Evolutionary conservation across 2,888 invertebrate genomes (phyloP), one percentile per base, ranked within the genome.

Genomic region (Caenorhabditis wallacei): DNA sequence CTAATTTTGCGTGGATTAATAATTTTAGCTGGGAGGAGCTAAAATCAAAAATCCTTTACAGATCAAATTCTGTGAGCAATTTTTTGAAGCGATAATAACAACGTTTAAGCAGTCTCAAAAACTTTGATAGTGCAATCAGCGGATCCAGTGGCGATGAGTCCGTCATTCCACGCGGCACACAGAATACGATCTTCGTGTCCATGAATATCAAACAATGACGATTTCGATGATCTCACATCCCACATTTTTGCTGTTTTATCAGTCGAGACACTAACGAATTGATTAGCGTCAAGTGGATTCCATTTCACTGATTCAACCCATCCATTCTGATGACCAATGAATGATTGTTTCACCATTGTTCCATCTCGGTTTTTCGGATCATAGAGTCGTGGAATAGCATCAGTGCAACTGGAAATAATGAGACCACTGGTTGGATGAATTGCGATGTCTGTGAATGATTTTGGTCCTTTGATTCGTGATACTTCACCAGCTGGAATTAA

Each of bases 301-400:
- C 98, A 98, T 85, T 94, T 94, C 0, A 98, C 96, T 0, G 95
- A 94, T 87, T 96, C 95, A 18, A 98, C 96, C 98, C 98, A 98
- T 43, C 96, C 95, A 66, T 84, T 92, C 93, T 98, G 98, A 0
- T 98, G 98, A 0, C 95, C 95, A 0, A 95, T 95, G 92, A 95
- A 98, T 1, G 95, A 95, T 13, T 95, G 94, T 93, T 97, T 97
- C 8, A 97, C 96, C 57, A 97, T 93, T 22, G 95, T 93, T 48
- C 97, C 91, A 56, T 92, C 93, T 88, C 91, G 95, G 53, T 95
- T 95, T 92, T 97, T 94, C 0, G 97, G 95, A 93, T 99, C 99
- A 92, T 96, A 98, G 1, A 99, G 93, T 70, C 98, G 94, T 80
- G 98, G 94, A 92, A 96, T 95, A 92, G 96, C 94, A 92, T 99